Evolutionary conservation across 2,113 vertebrate species (phyloP), one percentile per base, ranked within the genome.

Genomic region (Corythoichthys haematopterus): DNA sequence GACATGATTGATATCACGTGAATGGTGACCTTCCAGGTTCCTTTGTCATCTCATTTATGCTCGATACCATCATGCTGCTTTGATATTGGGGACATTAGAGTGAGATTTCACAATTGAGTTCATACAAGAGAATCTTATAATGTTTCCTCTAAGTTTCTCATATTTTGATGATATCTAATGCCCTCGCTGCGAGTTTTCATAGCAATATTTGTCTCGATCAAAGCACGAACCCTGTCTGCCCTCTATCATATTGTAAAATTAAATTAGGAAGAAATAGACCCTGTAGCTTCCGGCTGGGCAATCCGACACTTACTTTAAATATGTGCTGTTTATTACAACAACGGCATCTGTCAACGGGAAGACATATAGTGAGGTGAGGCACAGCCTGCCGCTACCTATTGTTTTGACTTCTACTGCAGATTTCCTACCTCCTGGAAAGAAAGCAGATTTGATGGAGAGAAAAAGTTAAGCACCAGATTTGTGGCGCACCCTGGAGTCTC

Each of bases 111-210:
- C 67, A 55, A 81, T 80, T 60, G 64, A 64, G 67, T 56, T 75
- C 65, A 66, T 71, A 12, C 38, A 2, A 6, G 9, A 58, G 64
- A 82, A 84, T 78, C 57, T 72, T 60, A 55, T 65, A 72, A 64
- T 69, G 64, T 80, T 68, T 70, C 84, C 63, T 84, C 69, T 70
- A 64, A 69, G 72, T 78, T 83, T 78, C 63, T 85, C 82, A 79
- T 79, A 78, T 81, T 84, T 80, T 70, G 80, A 71, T 84, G 85
- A 82, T 81, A 85, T 86, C 80, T 80, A 79, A 84, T 80, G 73
- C 43, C 75, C 61, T 77, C 79, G 80, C 76, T 3, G 55, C 74
- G 76, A 72, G 69, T 71, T 74, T 71, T 65, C 14, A n/a, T 72
- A 9, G 72, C 58, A 72, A 84, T 82, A 80, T 84, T 51, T 75